These are phyloP conservation scores for Terrapene triunguis DNA, from an alignment of 2,113 vertebrate genomes.

Conservation along the genomic window DNA sequence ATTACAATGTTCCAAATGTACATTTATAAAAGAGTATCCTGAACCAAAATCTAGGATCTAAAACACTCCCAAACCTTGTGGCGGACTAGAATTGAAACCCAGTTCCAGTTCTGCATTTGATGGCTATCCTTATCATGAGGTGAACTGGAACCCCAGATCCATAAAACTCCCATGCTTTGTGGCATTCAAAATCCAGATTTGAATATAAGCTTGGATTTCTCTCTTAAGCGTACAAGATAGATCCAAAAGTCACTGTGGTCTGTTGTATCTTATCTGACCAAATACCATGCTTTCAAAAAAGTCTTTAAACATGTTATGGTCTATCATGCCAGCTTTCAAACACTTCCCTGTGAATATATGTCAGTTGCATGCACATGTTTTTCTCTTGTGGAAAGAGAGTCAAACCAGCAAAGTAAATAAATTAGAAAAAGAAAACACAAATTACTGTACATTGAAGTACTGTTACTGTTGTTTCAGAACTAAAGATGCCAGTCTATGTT, in stretches of 20 bases:
- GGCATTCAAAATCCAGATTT: slow-evolving; percentile 67
- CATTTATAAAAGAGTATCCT: not conserved
- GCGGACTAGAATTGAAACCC: not conserved
- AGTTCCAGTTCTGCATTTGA: slow-evolving; percentile 46
- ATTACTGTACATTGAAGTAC: not conserved
- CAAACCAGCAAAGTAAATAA: slow-evolving; percentile 55
- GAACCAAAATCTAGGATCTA: rapidly evolving
- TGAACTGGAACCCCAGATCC: not conserved
- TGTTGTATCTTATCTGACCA: slow-evolving; percentile 19
- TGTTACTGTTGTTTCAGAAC: slow-evolving; percentile 64
- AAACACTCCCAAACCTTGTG: not conserved
- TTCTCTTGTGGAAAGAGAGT: slow-evolving; percentile 57
- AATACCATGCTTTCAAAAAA: slow-evolving; percentile 47
- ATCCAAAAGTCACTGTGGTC: slow-evolving; percentile 48
- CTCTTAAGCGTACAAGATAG: slow-evolving; percentile 57
- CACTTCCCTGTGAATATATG: slow-evolving; percentile 55
- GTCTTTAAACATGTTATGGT: slow-evolving; percentile 36
- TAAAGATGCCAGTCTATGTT: slow-evolving; percentile 70
- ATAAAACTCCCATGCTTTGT: slow-evolving; percentile 42
- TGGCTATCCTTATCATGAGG: not conserved
- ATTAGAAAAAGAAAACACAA: slow-evolving; percentile 34
- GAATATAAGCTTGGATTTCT: slow-evolving; percentile 38
- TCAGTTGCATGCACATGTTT: slow-evolving; percentile 74
- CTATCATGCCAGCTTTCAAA: slow-evolving; percentile 41
- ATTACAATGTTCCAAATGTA: not conserved